Base-by-base conservation (phyloP, 1,140 invertebrate genomes). In the Bemisia tabaci region DNA sequence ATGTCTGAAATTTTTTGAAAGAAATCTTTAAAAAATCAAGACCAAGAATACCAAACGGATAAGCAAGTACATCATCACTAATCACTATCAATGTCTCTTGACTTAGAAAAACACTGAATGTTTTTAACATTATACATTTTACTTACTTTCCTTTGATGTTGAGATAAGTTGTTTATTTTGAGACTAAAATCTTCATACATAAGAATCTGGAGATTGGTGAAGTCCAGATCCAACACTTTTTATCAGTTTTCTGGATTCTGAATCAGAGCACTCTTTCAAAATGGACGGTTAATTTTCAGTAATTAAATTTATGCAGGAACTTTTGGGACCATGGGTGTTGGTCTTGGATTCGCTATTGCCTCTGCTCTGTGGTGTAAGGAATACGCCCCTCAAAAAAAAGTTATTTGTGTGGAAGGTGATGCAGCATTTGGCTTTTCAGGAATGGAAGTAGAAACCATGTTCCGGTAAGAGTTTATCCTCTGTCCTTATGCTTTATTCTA, bases 301-400 rank as follows among this genome's bases (percentile, higher is more conserved):
- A n/a, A 62, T 63, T 5, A n/a, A 22, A 22, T 12, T 65, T 77
- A n/a, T n/a, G 76, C 79, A 70, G 84, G 85, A 21, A 94, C 94
- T 17, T 97, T 96, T 80, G 95, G 94, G 22, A 97, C 95, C 0
- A 97, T 98, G 94, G 95, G 95, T 21, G 93, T 98, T 64, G 95
- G 95, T 22, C 82, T 89, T 1, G 95, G 94, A 21, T 98, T 93
- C 79, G 94, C 92, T 0, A 86, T 97, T 62, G 94, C 95, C 23
- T 91, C 95, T 26, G 93, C 93, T 5, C 79, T 97, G 66, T 95
- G 87, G 77, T 94, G 91, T 74, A 85, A 87, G 70, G 87, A 95
- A 72, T 79, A 89, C 77, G 82, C 83, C 21, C 90, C 92, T 0
- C 78, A 79, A 0, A 95, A 95, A 75, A 81, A 86, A 72, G 92